These are phyloP conservation scores for Anhinga anhinga DNA, from an alignment of 2,113 vertebrate genomes.

Conservation along the genomic window DNA sequence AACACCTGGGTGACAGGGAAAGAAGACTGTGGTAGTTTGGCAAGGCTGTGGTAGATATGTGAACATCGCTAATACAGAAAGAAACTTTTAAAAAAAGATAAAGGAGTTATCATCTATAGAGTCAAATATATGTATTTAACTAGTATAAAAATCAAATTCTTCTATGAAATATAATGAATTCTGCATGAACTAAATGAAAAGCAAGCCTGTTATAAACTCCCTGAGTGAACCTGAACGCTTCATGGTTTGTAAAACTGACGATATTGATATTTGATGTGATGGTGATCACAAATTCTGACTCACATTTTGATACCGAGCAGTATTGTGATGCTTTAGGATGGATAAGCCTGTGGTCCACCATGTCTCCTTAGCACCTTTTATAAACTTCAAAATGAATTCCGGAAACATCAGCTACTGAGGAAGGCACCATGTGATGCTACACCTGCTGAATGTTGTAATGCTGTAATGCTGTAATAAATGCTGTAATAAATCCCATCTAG, in stretches of 20 bases:
- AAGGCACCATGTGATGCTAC: not conserved
- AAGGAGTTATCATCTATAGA: not conserved
- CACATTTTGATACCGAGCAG: not conserved
- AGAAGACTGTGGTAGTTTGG: not conserved
- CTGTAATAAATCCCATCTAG: not conserved
- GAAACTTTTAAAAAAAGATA: not conserved
- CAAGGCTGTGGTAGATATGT: not conserved
- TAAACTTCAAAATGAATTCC: not conserved
- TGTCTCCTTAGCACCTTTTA: not conserved
- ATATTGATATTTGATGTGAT: not conserved
- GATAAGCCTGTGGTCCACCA: not conserved
- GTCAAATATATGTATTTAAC: not conserved
- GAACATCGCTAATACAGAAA: not conserved
- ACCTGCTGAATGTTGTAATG: slow-evolving; percentile 26
- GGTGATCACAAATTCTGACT: not conserved
- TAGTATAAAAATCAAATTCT: not conserved
- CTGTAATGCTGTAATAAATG: too few relatives aligned
- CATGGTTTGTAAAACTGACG: not conserved
- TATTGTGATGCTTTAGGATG: not conserved
- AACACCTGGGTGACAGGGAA: not conserved
- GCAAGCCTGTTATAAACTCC: not conserved
- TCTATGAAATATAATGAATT: not conserved
- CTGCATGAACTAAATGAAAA: not conserved
- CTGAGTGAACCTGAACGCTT: not conserved
- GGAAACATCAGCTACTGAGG: not conserved